These are phyloP conservation scores for Adelognathus sp. DNA, from an alignment of 2,888 invertebrate species.

Conservation along the genomic window DNA sequence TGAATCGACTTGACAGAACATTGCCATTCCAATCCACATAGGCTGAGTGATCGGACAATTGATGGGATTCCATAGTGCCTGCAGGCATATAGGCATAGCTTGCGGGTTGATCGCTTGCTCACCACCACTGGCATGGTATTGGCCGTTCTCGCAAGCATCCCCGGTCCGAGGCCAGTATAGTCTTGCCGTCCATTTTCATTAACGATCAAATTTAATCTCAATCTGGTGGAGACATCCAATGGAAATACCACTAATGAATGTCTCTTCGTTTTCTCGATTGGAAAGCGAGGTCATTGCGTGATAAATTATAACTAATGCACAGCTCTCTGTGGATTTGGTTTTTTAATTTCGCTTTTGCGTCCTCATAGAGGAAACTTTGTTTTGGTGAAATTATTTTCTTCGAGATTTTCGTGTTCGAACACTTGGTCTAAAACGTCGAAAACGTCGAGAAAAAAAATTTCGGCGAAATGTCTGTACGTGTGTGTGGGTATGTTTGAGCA, in stretches of 20 bases:
- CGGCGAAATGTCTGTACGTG: too few relatives aligned
- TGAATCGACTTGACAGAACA: neutral
- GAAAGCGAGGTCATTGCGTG: too few relatives aligned
- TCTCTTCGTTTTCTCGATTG: neutral
- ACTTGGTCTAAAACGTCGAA: too few relatives aligned
- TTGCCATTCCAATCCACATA: conserved; percentile 1
- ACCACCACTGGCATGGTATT: neutral
- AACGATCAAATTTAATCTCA: neutral
- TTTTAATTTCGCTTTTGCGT: too few relatives aligned
- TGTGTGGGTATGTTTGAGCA: too few relatives aligned
- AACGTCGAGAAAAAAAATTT: too few relatives aligned
- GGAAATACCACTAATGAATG: neutral
- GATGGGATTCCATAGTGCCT: neutral
- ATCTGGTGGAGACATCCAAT: neutral
- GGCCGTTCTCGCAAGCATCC: neutral
- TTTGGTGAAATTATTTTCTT: too few relatives aligned
- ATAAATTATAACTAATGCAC: too few relatives aligned
- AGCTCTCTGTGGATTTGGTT: too few relatives aligned
- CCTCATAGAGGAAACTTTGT: too few relatives aligned
- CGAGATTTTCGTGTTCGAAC: too few relatives aligned
- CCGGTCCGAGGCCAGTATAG: neutral
- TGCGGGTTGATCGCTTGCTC: neutral
- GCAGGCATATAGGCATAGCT: neutral
- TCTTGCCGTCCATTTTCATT: neutral
- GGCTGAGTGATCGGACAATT: conserved; percentile 26